A percentile compares a stretch with the other conserved stretches of the same genome.
phyloP scores from a whole-genome alignment of 64 coral and sea anemone species.

The Hydrozoanthus tunicans region DNA sequence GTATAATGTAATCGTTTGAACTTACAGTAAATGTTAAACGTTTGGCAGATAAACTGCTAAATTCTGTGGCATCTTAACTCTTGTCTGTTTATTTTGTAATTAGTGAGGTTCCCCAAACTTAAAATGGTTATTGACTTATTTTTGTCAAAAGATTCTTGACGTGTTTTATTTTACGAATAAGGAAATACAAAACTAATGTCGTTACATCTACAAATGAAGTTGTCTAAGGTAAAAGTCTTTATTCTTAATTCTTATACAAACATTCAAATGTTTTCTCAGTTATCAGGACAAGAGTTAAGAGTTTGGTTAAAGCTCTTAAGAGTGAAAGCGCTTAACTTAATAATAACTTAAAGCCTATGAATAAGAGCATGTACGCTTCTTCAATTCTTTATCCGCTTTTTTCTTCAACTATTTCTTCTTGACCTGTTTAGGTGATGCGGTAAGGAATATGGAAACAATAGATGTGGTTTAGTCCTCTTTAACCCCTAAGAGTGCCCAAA shows the following conservation, averaged over 20 bases:
- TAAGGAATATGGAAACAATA: background rate
- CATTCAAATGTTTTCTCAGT: background rate
- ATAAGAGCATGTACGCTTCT: background rate
- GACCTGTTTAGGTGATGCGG: background rate
- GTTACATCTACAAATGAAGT: no score
- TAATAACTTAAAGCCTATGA: constrained; percentile 4
- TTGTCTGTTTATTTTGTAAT: background rate
- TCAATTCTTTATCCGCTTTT: background rate
- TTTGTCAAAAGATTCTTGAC: background rate
- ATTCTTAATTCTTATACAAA: background rate
- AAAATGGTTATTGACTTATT: background rate
- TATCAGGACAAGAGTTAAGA: background rate
- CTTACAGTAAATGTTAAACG: no score
- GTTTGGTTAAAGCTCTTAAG: background rate
- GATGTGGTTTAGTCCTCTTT: background rate
- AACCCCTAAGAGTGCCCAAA: background rate
- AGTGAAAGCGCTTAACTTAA: constrained; percentile 34
- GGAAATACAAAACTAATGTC: background rate
- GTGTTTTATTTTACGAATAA: background rate
- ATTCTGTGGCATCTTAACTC: no score
- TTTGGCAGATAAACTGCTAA: no score
- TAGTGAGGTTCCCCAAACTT: background rate
- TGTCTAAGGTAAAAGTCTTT: background rate
- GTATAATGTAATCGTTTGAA: no score
- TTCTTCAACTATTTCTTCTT: background rate